Conservation (phyloP, 2,888 invertebrate species). For the Tipula vernalis region DNA sequence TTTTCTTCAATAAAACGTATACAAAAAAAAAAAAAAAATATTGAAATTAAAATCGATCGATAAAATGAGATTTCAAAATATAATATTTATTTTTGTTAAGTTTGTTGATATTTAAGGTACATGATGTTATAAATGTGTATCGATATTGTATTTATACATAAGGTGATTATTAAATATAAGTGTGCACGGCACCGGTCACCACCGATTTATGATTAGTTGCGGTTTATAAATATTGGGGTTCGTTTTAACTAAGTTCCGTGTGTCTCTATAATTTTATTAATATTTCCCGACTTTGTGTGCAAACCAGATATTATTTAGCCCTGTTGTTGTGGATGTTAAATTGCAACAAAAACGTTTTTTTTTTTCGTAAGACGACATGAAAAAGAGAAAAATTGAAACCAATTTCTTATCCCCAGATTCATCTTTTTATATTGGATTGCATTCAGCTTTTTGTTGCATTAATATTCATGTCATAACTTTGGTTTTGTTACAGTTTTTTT, state of each 20-base stretch:
- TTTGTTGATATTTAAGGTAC: not conserved
- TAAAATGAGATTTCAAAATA: not conserved
- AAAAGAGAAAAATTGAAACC: not conserved
- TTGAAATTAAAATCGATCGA: conserved; percentile 4
- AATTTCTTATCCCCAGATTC: not conserved
- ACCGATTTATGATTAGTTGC: no score
- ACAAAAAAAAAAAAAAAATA: not conserved
- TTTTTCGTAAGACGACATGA: not conserved
- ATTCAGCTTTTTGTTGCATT: not conserved
- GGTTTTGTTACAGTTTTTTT: not conserved
- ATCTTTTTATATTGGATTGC: not conserved
- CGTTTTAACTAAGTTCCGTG: not conserved
- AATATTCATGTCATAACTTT: conserved; percentile 4
- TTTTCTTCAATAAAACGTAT: not conserved
- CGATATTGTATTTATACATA: not conserved
- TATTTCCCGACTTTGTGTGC: not conserved
- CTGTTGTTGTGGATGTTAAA: not conserved
- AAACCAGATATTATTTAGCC: not conserved
- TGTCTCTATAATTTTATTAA: not conserved
- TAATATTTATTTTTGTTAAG: not conserved
- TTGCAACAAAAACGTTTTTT: not conserved
- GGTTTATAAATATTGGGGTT: not conserved
- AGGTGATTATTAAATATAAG: not conserved
- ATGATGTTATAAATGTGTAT: not conserved
- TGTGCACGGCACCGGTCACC: not conserved